Evolutionary conservation across 2,113 vertebrate genomes (phyloP).

Genomic region (Prionailurus viverrinus): DNA sequence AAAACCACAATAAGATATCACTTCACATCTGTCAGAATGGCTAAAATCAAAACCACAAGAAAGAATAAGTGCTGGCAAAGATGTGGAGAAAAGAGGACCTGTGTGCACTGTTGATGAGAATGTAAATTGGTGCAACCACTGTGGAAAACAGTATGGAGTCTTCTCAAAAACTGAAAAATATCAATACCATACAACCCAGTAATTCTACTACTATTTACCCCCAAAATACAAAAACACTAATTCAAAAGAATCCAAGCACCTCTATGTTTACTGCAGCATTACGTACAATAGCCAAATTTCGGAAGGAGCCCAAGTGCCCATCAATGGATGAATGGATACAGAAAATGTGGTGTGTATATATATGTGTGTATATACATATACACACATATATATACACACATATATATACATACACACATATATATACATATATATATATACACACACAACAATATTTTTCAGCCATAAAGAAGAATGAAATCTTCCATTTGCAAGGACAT

Average conservation of each 20-base stretch:
- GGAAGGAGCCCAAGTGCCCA: not conserved
- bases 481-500: not conserved
- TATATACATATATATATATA: not conserved
- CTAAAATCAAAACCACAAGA: not conserved
- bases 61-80: not conserved
- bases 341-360: not conserved
- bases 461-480: not conserved
- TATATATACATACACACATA: rapidly evolving
- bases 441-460: not conserved
- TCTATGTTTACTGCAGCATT: not conserved
- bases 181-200: not conserved
- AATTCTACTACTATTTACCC: not conserved
- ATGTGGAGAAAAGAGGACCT: not conserved
- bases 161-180: not conserved
- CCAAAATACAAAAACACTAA: not conserved
- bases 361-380: too few species aligned
- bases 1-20: not conserved
- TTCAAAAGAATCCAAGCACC: not conserved
- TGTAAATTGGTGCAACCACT: not conserved
- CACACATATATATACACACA: not conserved
- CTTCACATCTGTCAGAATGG: not conserved
- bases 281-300: not conserved
- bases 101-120: not conserved
- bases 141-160: not conserved
- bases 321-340: not conserved